Conservation (phyloP, 2,113 vertebrate genomes). For the human region DNA sequence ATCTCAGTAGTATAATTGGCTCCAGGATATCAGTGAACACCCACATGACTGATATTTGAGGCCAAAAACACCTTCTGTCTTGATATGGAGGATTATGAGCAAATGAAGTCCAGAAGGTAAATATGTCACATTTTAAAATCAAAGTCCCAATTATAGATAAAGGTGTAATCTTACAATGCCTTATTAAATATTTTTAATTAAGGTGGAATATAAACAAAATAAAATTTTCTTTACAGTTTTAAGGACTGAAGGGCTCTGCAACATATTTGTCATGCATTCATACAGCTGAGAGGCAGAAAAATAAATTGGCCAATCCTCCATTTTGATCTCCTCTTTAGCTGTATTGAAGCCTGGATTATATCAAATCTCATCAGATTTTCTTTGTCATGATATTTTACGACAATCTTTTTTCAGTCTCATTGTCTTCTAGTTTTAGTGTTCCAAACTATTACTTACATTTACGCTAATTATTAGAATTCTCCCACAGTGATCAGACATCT, state of each 20-base stretch:
- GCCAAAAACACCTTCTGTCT: slow-evolving; percentile 28
- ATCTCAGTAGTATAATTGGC: neutral
- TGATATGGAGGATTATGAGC: slow-evolving; percentile 12
- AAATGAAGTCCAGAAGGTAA: slow-evolving; percentile 38
- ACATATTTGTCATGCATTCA: neutral
- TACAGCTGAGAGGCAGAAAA: neutral
- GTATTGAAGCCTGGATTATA: neutral
- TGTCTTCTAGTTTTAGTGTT: neutral
- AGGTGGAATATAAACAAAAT: neutral
- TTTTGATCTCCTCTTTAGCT: neutral
- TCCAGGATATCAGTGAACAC: slow-evolving; percentile 15
- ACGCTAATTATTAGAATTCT: neutral
- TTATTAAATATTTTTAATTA: slow-evolving; percentile 8
- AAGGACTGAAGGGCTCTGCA: neutral
- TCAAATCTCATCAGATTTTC: neutral
- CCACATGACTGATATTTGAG: neutral
- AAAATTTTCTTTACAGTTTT: neutral
- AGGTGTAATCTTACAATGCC: neutral
- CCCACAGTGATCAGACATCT: neutral
- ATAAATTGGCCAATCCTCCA: neutral
- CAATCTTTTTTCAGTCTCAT: neutral
- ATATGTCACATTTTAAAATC: neutral
- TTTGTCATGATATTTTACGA: slow-evolving; percentile 7
- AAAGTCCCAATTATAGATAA: slow-evolving; percentile 11
- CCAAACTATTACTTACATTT: neutral